Conservation (phyloP, 2,797 vertebrate genomes). For the Leptoclinus maculatus region DNA sequence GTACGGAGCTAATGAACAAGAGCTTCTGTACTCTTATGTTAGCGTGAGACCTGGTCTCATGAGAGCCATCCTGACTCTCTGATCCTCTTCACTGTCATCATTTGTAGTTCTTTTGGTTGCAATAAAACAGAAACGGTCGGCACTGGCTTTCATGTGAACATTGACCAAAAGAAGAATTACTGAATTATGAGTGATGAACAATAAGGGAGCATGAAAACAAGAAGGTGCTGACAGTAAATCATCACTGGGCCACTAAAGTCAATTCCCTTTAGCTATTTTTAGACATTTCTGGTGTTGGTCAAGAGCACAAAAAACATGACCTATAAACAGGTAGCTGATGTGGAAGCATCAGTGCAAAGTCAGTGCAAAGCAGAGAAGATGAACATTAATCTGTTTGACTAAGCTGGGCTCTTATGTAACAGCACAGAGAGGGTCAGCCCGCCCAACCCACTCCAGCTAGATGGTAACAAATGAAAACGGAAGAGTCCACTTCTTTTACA, state of each 20-base stretch:
- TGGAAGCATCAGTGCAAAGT: constrained; percentile 41
- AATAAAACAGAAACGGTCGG: not conserved
- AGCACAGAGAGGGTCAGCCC: constrained; percentile 29
- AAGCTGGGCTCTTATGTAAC: constrained; percentile 62
- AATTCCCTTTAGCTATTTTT: constrained; percentile 23
- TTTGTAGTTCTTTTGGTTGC: not conserved
- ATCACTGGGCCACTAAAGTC: not conserved
- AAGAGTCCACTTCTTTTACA: not conserved
- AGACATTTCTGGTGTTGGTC: constrained; percentile 17
- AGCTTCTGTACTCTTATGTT: not conserved
- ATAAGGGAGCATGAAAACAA: not conserved
- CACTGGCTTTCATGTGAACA: not conserved
- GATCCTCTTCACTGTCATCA: not conserved
- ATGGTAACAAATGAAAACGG: constrained; percentile 48
- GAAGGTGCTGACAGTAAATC: not conserved
- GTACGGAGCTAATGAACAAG: not conserved
- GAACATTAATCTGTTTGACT: constrained; percentile 66
- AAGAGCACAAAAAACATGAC: constrained; percentile 24
- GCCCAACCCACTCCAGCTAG: constrained; percentile 31
- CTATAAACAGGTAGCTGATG: constrained; percentile 43
- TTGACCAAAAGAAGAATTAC: not conserved
- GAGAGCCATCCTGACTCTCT: not conserved
- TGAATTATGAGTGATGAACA: not conserved
- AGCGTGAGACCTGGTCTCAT: not conserved
- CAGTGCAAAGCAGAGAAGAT: constrained; percentile 52